phyloP scores from a whole-genome alignment of 53 echinoderm and acorn worm genomes.

The Henricia sp. region DNA sequence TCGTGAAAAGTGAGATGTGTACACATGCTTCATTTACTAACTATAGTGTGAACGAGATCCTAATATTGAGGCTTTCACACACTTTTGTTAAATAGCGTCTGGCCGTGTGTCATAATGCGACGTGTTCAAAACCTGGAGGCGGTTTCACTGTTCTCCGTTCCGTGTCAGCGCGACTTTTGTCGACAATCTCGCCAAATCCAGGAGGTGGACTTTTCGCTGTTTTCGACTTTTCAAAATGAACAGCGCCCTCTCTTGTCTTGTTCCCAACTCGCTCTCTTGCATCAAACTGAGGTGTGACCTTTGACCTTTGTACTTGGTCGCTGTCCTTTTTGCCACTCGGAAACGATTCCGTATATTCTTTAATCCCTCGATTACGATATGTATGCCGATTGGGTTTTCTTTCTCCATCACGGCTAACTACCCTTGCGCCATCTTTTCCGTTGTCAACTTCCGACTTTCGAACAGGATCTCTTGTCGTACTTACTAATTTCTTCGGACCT shows the following conservation, averaged over 20 bases:
- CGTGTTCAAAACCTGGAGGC: conserved; percentile 80
- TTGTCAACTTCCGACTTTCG: background rate
- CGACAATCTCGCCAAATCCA: conserved; percentile 27
- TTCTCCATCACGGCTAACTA: background rate
- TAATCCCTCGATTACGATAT: background rate
- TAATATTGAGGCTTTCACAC: background rate
- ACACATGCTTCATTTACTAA: no score
- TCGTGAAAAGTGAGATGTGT: no score
- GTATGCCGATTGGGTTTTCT: background rate
- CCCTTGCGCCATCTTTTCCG: background rate
- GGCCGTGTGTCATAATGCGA: conserved; percentile 27
- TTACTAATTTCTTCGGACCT: background rate
- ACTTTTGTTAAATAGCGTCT: background rate
- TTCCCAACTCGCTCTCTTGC: background rate
- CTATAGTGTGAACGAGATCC: no score
- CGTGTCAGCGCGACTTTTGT: background rate
- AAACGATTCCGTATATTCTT: background rate
- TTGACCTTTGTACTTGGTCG: background rate
- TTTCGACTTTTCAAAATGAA: background rate
- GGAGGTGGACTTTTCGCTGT: conserved; percentile 49
- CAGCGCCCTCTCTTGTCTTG: background rate
- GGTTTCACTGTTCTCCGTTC: conserved; percentile 47
- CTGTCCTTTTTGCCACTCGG: background rate
- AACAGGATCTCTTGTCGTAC: background rate
- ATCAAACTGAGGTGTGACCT: conserved; percentile 1